These are phyloP conservation scores for Anoplopoma fimbria DNA, from an alignment of 2,113 vertebrate genomes.

Conservation along the genomic window DNA sequence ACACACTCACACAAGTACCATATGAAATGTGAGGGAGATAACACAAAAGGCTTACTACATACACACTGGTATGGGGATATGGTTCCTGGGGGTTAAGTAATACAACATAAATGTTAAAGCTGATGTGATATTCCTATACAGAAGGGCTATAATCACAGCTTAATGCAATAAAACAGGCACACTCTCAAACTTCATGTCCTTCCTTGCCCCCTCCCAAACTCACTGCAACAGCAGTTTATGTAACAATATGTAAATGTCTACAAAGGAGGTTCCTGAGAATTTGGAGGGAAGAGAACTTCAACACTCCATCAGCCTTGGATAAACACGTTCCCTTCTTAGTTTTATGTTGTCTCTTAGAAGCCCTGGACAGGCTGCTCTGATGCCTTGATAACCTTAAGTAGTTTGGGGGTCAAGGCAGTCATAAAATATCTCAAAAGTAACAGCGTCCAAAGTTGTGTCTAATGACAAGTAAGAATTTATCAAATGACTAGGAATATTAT, in stretches of 20 bases:
- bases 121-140: conserved; percentile 40
- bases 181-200: conserved; percentile 35
- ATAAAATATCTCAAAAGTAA: conserved; percentile 59
- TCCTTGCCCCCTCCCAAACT: conserved; percentile 30
- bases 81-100: conserved; percentile 46
- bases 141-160: conserved; percentile 42
- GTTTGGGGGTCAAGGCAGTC: conserved; percentile 61
- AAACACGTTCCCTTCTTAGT: conserved; percentile 50
- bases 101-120: conserved; percentile 34
- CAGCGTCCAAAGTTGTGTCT: conserved; percentile 42
- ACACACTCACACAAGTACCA: conserved; percentile 57
- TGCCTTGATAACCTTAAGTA: conserved; percentile 70
- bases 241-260: conserved; percentile 65
- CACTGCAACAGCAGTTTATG: conserved; percentile 41
- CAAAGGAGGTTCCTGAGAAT: conserved; percentile 40
- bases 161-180: conserved; percentile 36
- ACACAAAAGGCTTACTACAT: conserved; percentile 45
- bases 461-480: conserved; percentile 24
- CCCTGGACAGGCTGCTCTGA: conserved; percentile 65
- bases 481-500: not conserved
- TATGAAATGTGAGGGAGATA: conserved; percentile 73
- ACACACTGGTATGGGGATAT: conserved; percentile 50
- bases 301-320: conserved; percentile 54
- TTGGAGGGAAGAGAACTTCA: conserved; percentile 46
- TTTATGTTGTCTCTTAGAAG: conserved; percentile 58